phyloP scores from a whole-genome alignment of 2,888 invertebrate species.

The Cosmia trapezina region DNA sequence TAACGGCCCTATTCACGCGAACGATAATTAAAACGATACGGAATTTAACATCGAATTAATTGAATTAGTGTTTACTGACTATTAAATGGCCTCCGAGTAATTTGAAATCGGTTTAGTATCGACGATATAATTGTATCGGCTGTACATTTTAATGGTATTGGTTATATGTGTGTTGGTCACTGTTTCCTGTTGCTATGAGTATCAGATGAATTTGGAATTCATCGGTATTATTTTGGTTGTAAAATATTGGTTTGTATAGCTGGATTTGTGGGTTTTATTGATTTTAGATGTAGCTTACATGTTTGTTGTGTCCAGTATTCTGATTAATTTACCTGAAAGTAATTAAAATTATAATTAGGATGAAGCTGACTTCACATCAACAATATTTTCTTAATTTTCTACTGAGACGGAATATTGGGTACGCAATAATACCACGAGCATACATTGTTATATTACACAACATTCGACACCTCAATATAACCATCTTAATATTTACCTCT shows the following conservation, averaged over 20 bases:
- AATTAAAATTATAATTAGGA: neutral
- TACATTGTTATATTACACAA: neutral
- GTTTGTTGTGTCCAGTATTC: neutral
- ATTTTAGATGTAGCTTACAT: neutral
- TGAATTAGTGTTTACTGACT: slow-evolving; percentile 65
- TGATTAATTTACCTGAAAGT: neutral
- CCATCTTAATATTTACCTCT: neutral
- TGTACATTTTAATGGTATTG: slow-evolving; percentile 26
- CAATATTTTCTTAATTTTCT: neutral
- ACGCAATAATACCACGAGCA: neutral
- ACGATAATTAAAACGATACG: slow-evolving; percentile 64
- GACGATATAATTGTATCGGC: slow-evolving; percentile 51
- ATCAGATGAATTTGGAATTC: slow-evolving; percentile 30
- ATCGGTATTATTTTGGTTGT: slow-evolving; percentile 12
- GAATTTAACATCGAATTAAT: slow-evolving; percentile 62
- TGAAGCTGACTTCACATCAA: too few relatives aligned
- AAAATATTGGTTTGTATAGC: slow-evolving; percentile 12
- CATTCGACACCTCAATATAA: too few relatives aligned
- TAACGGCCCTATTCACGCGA: slow-evolving; percentile 47
- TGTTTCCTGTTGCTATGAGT: slow-evolving; percentile 35
- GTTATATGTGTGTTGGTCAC: slow-evolving; percentile 23
- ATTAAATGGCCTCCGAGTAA: slow-evolving; percentile 52
- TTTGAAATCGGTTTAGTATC: slow-evolving; percentile 56
- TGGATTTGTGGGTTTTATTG: slow-evolving; percentile 11
- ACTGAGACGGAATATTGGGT: neutral